These are phyloP conservation scores for Verasper variegatus DNA, from an alignment of 2,113 vertebrate species.

Conservation along the genomic window DNA sequence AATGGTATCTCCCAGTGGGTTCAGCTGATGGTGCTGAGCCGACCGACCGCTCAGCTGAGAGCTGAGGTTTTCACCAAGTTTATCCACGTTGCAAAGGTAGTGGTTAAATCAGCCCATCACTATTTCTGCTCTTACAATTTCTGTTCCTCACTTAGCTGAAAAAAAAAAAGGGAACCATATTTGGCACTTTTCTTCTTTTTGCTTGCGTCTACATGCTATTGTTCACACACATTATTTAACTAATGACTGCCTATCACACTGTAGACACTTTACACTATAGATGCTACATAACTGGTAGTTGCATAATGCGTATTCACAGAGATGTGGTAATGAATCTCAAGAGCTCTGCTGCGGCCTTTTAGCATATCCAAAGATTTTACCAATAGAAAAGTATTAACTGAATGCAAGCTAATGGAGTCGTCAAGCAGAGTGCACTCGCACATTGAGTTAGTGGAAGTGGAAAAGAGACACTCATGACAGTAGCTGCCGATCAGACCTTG, in stretches of 20 bases:
- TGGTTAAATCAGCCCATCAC: constrained; percentile 25
- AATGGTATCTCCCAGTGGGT: constrained; percentile 98
- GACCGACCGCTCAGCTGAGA: constrained; percentile 93
- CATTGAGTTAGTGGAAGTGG: constrained; percentile 22
- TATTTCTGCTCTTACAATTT: constrained; percentile 1
- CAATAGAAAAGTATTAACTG: constrained; percentile 38
- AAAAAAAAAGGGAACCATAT: constrained; percentile 19
- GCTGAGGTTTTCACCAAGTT: constrained; percentile 97
- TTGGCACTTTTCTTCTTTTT: constrained; percentile 32
- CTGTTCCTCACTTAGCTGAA: constrained; percentile 17
- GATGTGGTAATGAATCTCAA: constrained; percentile 54
- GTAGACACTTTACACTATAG: constrained; percentile 3
- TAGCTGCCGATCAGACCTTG: constrained; percentile 17
- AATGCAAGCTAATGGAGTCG: constrained; percentile 57
- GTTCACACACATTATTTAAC: constrained; percentile 22
- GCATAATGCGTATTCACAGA: constrained; percentile 46
- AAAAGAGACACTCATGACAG: constrained; percentile 28
- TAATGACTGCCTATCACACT: constrained; percentile 22
- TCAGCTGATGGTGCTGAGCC: constrained; percentile 95
- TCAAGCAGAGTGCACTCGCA: constrained; percentile 36
- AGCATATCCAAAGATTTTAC: constrained; percentile 36
- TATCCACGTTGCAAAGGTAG: constrained; percentile 94
- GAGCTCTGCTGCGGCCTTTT: constrained; percentile 47
- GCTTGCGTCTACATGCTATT: constrained; percentile 1
- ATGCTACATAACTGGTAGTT: constrained; percentile 35